Evolutionary conservation across 2,888 invertebrate species (phyloP), one percentile per base, ranked within the genome.

Genomic region (Chaetogeoica ovagalla): DNA sequence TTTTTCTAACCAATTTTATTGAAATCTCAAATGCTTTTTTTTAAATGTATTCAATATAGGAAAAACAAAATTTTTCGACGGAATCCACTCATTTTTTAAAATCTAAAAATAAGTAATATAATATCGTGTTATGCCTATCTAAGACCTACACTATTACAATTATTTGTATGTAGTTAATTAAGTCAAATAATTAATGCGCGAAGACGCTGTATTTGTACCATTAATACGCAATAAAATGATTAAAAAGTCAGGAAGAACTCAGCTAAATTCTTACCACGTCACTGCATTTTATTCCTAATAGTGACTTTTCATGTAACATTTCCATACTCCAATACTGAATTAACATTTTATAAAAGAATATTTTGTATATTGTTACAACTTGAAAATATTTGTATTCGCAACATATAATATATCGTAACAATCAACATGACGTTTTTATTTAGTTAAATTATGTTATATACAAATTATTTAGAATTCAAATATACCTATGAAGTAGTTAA

Each of bases 1-100:
- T 21, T 39, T 43, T 66, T 21, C 13, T 43, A 66, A 66, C 43
- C 66, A 43, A 66, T 21, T 43, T 43, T 66, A 66, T 43, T 43
- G 66, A 66, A 66, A 66, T 66, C 43, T 2, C 43, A 66, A 66
- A 62, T 62, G 1, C 17, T 62, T 43, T 66, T 66, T 66, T 63
- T 23, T 63, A 63, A 15, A 37, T 2, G 21, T 66, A 66, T 66
- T 15, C 43, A n/a, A 19, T 43, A 66, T 19, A 63, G n/a, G 39
- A 63, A 63, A 39, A 37, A 30, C 17, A 43, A 63, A 63, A 63
- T 39, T 11, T 30, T 63, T 37, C 9, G 30, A 30, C 17, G 39
- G 19, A 30, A 63, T 63, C 63, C 37, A 63, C 19, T 37, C 63
- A 63, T 63, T 37, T 63, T 63, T 63, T 17, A 63, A 63, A 30